Percentiles rank a stretch among this genome's conserved stretches.
Evolutionary conservation across 2,797 vertebrate genomes (phyloP).

Genomic region (Pseudopleuronectes americanus): DNA sequence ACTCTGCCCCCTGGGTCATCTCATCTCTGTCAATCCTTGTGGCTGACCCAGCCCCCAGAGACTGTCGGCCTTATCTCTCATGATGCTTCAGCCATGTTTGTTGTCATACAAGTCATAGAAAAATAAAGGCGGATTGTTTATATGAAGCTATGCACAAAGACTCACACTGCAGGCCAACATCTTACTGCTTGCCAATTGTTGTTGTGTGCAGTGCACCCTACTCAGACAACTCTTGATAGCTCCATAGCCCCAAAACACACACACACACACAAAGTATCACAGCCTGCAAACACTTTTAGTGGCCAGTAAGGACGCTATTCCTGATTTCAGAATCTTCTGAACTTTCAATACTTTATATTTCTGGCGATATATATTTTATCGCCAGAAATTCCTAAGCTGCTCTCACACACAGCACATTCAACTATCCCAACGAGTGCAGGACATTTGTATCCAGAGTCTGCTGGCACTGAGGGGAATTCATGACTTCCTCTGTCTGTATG

Average conservation of each 20-base stretch:
- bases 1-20: constrained; percentile 21
- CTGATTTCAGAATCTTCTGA: too few species aligned
- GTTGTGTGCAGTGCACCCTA: not conserved
- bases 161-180: not conserved
- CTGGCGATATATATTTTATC: too few species aligned
- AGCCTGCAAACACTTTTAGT: too few species aligned
- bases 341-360: not conserved
- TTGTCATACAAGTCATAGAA: constrained; percentile 12
- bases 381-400: too few species aligned
- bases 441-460: not conserved
- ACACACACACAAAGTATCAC: too few species aligned
- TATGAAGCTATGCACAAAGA: constrained; percentile 1
- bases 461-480: too few species aligned
- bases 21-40: constrained; percentile 14
- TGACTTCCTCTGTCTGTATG: too few species aligned
- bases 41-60: not conserved
- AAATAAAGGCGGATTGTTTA: constrained; percentile 26
- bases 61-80: constrained; percentile 22
- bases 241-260: too few species aligned
- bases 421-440: not conserved
- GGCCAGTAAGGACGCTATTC: too few species aligned
- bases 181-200: not conserved
- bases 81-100: constrained; percentile 17
- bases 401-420: not conserved
- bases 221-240: too few species aligned